Percentiles rank a stretch among this genome's conserved stretches.
These are phyloP conservation scores for Pampus argenteus DNA, from an alignment of 2,797 vertebrate species.

Conservation along the genomic window DNA sequence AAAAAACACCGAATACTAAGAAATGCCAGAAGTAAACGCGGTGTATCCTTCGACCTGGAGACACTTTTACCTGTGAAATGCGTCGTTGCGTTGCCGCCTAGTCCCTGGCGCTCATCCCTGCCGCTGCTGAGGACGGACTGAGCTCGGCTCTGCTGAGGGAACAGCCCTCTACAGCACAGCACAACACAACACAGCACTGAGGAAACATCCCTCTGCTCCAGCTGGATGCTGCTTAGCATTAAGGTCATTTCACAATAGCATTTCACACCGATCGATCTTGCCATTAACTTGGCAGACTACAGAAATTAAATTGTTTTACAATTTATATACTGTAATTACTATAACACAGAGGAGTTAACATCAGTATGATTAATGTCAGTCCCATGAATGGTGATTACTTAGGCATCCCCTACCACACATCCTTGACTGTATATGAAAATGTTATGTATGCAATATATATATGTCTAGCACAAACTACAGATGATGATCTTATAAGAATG, in stretches of 20 bases:
- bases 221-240: slow-evolving; percentile 63
- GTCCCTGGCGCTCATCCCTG: slow-evolving; percentile 67
- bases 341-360: not conserved
- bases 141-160: slow-evolving; percentile 67
- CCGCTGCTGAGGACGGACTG: slow-evolving; percentile 74
- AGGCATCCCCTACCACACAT: not conserved
- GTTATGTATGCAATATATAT: not conserved
- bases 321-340: not conserved
- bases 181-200: slow-evolving; percentile 40
- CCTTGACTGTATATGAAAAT: not conserved
- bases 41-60: not conserved
- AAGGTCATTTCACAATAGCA: slow-evolving; percentile 40
- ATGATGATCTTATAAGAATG: not conserved
- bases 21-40: not conserved
- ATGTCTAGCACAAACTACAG: not conserved
- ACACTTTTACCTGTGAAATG: slow-evolving; percentile 75
- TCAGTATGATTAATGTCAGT: not conserved
- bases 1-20: not conserved
- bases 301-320: not conserved
- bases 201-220: slow-evolving; percentile 62
- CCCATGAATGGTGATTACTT: not conserved
- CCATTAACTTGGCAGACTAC: not conserved
- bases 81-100: slow-evolving; percentile 56
- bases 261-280: not conserved
- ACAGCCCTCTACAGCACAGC: slow-evolving; percentile 61